A percentile compares a stretch with the other conserved stretches of the same genome.
phyloP scores from a whole-genome alignment of 2,797 vertebrate genomes.

The Galago senegalensis region DNA sequence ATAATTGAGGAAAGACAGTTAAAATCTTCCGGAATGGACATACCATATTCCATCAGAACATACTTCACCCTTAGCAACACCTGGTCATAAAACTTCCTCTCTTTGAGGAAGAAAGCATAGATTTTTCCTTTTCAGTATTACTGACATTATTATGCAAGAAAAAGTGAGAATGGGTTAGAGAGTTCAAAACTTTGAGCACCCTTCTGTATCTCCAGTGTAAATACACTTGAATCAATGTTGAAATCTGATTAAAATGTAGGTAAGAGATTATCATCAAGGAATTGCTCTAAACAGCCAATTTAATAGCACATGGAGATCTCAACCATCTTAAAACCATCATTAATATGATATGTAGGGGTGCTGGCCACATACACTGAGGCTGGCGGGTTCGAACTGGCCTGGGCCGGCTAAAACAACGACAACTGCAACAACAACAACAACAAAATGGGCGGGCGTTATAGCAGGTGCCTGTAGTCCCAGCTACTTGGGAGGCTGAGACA shows the following conservation, averaged over 20 bases:
- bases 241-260: slow-evolving; percentile 47
- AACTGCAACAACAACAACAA: too few species aligned
- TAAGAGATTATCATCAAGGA: slow-evolving; percentile 30
- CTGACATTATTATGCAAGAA: background rate
- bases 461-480: too few species aligned
- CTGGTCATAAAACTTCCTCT: slow-evolving; percentile 47
- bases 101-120: slow-evolving; percentile 48
- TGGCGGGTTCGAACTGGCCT: too few species aligned
- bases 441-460: too few species aligned
- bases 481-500: too few species aligned
- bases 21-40: slow-evolving; percentile 40
- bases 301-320: slow-evolving; percentile 47
- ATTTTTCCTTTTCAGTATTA: slow-evolving; percentile 51
- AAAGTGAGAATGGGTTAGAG: slow-evolving; percentile 22
- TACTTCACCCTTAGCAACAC: slow-evolving; percentile 28
- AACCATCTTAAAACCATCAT: slow-evolving; percentile 36
- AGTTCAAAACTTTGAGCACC: slow-evolving; percentile 32
- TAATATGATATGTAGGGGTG: background rate
- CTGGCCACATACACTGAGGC: too few species aligned
- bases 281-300: slow-evolving; percentile 31
- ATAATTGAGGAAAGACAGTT: slow-evolving; percentile 27
- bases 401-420: too few species aligned
- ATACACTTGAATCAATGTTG: slow-evolving; percentile 47
- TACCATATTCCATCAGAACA: background rate
- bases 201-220: slow-evolving; percentile 52